phyloP scores from a whole-genome alignment of 2,797 vertebrate genomes.

The Myotis findleyi region DNA sequence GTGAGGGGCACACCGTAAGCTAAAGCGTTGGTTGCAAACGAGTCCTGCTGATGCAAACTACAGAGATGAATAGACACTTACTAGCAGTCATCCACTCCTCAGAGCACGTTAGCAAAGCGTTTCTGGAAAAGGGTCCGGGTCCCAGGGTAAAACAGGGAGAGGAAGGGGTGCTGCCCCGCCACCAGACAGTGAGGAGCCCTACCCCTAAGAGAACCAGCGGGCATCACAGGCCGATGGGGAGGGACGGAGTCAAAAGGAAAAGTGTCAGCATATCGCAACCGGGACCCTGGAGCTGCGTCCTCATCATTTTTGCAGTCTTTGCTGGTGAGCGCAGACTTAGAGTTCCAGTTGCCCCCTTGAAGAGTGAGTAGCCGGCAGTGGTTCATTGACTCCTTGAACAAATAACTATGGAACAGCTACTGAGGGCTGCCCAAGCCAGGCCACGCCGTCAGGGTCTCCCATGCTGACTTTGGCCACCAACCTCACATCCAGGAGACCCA shows the following conservation, averaged over 20 bases:
- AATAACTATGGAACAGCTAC: neutral
- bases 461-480: neutral
- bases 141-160: neutral
- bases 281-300: neutral
- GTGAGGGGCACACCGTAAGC: neutral
- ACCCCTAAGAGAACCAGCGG: neutral
- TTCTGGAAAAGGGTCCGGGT: neutral
- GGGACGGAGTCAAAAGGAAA: neutral
- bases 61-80: neutral
- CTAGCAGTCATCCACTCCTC: neutral
- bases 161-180: neutral
- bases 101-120: neutral
- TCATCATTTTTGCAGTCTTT: neutral
- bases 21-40: neutral
- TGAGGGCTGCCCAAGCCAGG: neutral
- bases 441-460: neutral
- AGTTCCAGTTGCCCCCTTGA: neutral
- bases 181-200: neutral
- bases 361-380: neutral
- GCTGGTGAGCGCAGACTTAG: neutral
- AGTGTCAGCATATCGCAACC: neutral
- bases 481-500: neutral
- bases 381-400: neutral
- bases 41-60: neutral
- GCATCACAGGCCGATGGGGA: neutral